phyloP scores from a whole-genome alignment of 2,113 vertebrate species.

The Chlamydotis undulata region DNA sequence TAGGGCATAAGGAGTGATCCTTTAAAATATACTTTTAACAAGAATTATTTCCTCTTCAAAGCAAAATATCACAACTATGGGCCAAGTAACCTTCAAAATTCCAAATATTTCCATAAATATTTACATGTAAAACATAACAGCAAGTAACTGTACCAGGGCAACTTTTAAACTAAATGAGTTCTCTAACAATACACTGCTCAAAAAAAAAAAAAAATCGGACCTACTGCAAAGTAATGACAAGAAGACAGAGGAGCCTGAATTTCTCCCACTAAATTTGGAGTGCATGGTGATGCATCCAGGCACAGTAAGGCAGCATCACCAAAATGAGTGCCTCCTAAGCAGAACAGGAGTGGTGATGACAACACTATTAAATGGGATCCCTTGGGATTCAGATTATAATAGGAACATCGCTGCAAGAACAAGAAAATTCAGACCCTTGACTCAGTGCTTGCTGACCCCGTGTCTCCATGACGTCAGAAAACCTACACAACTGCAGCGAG shows the following conservation, averaged over 20 bases:
- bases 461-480: neutral
- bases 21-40: rapidly evolving
- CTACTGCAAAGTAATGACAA: neutral
- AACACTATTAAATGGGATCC: neutral
- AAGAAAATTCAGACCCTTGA: neutral
- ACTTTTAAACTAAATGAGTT: neutral
- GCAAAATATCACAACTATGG: neutral
- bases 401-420: neutral
- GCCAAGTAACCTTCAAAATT: neutral
- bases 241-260: neutral
- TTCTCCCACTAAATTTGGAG: neutral
- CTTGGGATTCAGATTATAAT: neutral
- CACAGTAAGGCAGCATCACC: neutral
- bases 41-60: neutral
- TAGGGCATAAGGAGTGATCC: neutral
- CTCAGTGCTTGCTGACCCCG: neutral
- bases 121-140: neutral
- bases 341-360: neutral
- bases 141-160: neutral
- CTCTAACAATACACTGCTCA: neutral
- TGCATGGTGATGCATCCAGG: neutral
- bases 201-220: neutral
- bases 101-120: neutral
- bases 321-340: neutral
- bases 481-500: neutral